Conservation (phyloP, 92 coral and sea anemone genomes). For the Bergia puertoricense region DNA sequence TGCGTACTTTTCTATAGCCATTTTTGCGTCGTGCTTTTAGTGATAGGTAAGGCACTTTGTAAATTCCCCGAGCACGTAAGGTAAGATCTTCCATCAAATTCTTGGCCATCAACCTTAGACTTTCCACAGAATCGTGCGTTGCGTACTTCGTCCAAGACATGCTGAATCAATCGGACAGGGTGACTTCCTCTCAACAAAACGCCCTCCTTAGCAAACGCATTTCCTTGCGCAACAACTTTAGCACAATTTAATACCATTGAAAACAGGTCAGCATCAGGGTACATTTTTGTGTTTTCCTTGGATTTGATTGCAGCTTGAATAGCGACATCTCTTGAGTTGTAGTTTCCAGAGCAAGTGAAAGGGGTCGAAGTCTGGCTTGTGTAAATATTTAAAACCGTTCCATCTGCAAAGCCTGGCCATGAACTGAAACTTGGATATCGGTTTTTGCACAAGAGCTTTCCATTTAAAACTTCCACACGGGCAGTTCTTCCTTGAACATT, state of each 20-base stretch:
- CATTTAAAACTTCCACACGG: conserved; percentile 31
- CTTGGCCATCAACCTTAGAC: conserved; percentile 35
- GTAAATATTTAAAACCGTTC: conserved; percentile 56
- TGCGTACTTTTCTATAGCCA: conserved; percentile 60
- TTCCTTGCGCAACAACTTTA: conserved; percentile 53
- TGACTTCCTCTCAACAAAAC: conserved; percentile 48
- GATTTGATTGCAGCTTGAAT: conserved; percentile 52
- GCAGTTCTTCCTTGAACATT: conserved; percentile 31
- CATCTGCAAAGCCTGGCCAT: neutral
- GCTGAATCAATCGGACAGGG: conserved; percentile 41
- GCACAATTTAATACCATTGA: conserved; percentile 43
- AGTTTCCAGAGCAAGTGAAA: conserved; percentile 54
- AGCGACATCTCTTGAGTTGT: conserved; percentile 42
- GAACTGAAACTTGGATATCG: conserved; percentile 12
- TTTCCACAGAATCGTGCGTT: conserved; percentile 24
- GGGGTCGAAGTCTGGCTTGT: conserved; percentile 32
- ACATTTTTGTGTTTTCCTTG: conserved; percentile 23
- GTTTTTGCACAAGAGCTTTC: conserved; percentile 48
- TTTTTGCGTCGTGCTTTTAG: conserved; percentile 62
- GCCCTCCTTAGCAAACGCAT: conserved; percentile 12
- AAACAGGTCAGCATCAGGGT: conserved; percentile 34
- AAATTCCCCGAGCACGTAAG: conserved; percentile 44
- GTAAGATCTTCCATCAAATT: conserved; percentile 38
- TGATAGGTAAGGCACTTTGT: conserved; percentile 54
- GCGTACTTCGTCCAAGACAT: conserved; percentile 46